Conservation (phyloP, 2,797 vertebrate species). For the Pelobates cultripes region DNA sequence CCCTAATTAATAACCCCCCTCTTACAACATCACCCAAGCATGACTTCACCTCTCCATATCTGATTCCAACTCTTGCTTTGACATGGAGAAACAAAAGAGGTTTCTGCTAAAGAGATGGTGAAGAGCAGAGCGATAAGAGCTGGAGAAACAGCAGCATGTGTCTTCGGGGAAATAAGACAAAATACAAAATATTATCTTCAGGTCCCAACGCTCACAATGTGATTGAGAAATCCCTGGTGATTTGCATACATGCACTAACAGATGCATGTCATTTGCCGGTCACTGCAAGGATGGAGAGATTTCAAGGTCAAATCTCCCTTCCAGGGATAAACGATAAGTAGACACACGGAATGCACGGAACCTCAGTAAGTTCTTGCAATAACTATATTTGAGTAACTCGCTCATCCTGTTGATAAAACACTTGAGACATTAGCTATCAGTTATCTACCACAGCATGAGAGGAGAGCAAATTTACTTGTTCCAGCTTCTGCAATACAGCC, state of each 20-base stretch:
- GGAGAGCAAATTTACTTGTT: too few species aligned
- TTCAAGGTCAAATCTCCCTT: conserved; percentile 33
- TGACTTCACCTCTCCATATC: conserved; percentile 41
- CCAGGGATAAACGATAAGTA: neutral
- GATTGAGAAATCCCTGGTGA: conserved; percentile 1
- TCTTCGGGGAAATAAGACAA: conserved; percentile 47
- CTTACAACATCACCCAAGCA: conserved; percentile 25
- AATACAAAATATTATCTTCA: conserved; percentile 42
- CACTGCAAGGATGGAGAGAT: conserved; percentile 18
- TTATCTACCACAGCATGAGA: too few species aligned
- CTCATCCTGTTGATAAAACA: neutral
- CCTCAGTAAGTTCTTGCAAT: neutral
- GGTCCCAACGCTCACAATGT: conserved; percentile 23
- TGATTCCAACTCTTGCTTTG: conserved; percentile 50
- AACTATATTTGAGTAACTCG: neutral
- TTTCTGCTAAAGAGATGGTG: conserved; percentile 29
- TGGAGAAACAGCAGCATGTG: conserved; percentile 23
- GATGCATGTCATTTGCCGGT: conserved; percentile 10
- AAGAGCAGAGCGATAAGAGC: conserved; percentile 44
- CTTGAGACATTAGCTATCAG: too few species aligned
- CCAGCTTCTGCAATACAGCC: too few species aligned
- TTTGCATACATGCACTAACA: neutral
- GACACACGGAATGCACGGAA: neutral
- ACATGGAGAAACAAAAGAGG: conserved; percentile 48
- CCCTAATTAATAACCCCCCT: conserved; percentile 51